These are phyloP conservation scores for Psilopsiagon aymara DNA, from an alignment of 2,113 vertebrate genomes.

Conservation along the genomic window DNA sequence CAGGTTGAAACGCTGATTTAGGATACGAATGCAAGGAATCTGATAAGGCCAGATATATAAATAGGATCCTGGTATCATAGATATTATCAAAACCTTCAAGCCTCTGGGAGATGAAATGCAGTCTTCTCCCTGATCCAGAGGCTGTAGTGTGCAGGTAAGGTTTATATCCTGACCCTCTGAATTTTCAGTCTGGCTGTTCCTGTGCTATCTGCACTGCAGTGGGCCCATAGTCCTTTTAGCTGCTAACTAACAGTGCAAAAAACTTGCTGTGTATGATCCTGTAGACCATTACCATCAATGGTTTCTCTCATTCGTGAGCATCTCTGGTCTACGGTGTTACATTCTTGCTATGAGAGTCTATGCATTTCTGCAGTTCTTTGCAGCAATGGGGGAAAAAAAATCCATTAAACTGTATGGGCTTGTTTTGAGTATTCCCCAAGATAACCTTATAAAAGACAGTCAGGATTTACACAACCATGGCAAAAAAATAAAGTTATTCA, in stretches of 20 bases:
- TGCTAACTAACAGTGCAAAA: fast-evolving
- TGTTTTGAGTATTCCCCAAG: background rate
- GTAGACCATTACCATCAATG: background rate
- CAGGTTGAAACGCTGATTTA: background rate
- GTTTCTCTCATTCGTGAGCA: background rate
- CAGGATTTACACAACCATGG: background rate
- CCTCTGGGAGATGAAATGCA: background rate
- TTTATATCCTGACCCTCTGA: background rate
- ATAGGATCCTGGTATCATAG: background rate
- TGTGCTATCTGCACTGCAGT: fast-evolving
- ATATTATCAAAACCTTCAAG: background rate
- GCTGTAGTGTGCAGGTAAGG: background rate
- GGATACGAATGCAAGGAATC: background rate
- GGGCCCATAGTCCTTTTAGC: background rate
- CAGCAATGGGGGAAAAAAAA: background rate
- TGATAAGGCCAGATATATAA: background rate
- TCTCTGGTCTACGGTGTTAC: background rate
- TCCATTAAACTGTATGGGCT: background rate
- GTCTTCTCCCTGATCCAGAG: background rate
- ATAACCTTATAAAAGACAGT: background rate
- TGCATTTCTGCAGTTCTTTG: background rate
- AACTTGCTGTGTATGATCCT: background rate
- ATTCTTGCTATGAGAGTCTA: fast-evolving
- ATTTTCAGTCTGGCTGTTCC: background rate
- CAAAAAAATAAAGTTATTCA: background rate